Conservation (phyloP, 1,140 invertebrate genomes). For the Drosophila chauvacae region DNA sequence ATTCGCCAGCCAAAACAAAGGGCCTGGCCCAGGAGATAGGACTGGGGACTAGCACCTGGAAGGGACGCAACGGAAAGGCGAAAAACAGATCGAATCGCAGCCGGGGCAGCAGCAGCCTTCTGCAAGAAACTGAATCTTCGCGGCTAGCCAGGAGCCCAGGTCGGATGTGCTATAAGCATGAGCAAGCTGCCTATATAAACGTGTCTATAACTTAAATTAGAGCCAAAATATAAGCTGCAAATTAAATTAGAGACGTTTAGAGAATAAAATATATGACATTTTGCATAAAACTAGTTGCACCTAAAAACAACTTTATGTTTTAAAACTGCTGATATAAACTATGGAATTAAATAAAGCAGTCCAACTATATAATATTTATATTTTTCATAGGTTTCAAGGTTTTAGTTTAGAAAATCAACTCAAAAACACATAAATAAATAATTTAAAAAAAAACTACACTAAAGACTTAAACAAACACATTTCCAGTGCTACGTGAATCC, state of each 20-base stretch:
- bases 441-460: background rate
- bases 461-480: background rate
- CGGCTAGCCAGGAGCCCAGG: background rate
- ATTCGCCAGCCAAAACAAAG: slow-evolving; percentile 74
- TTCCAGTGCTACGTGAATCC: slow-evolving; percentile 5
- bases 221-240: background rate
- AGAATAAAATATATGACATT: background rate
- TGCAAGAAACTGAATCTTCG: slow-evolving; percentile 16
- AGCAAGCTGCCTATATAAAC: background rate
- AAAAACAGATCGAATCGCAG: slow-evolving; percentile 33
- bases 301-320: no score
- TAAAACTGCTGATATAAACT: background rate
- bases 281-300: background rate
- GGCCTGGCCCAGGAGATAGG: slow-evolving; percentile 48
- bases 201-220: slow-evolving; percentile 4
- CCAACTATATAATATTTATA: no score
- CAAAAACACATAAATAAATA: background rate
- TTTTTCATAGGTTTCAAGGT: background rate
- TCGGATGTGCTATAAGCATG: slow-evolving; percentile 16
- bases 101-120: slow-evolving; percentile 27
- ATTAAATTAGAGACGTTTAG: slow-evolving; percentile 2
- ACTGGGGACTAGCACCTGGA: slow-evolving; percentile 51
- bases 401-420: background rate
- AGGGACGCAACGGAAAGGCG: slow-evolving; percentile 15
- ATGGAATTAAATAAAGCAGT: background rate